phyloP scores from a whole-genome alignment of 1,140 invertebrate genomes.

The Neocloeon triangulifer region DNA sequence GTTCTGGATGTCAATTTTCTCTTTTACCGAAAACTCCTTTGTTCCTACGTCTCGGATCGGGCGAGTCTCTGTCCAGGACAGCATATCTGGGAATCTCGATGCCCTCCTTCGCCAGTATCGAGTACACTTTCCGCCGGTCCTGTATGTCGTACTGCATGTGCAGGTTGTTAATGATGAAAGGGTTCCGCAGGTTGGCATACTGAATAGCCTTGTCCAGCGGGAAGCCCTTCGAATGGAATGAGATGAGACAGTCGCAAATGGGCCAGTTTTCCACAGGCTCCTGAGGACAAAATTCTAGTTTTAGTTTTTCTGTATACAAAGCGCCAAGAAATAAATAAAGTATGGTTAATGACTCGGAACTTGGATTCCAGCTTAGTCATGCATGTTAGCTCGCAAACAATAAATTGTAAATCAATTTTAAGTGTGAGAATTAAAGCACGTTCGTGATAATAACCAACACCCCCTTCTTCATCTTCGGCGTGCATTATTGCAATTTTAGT shows the following conservation, averaged over 20 bases:
- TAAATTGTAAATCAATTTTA: too few relatives aligned
- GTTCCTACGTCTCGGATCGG: constrained; percentile 62
- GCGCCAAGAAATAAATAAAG: too few relatives aligned
- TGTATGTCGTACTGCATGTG: constrained; percentile 97
- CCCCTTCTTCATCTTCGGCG: too few relatives aligned
- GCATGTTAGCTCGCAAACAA: too few relatives aligned
- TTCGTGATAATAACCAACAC: too few relatives aligned
- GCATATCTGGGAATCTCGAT: constrained; percentile 97
- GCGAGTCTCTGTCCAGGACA: constrained; percentile 81
- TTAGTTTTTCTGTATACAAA: too few relatives aligned
- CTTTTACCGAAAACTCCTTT: background rate
- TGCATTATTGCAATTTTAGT: too few relatives aligned
- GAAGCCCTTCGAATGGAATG: constrained; percentile 95
- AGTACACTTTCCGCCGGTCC: constrained; percentile 83
- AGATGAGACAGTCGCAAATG: constrained; percentile 89
- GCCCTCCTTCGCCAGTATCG: constrained; percentile 78
- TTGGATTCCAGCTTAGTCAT: too few relatives aligned
- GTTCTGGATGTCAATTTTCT: background rate
- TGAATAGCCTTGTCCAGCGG: constrained; percentile 95
- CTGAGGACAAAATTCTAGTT: constrained; percentile 31
- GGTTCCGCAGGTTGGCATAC: constrained; percentile 82
- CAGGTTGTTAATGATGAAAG: constrained; percentile 95
- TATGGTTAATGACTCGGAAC: too few relatives aligned
- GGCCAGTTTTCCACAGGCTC: constrained; percentile 97
- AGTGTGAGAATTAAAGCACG: too few relatives aligned